A percentile compares a stretch with the other conserved stretches of the same genome.
These are phyloP conservation scores for Oreonectes daqikongensis DNA, from an alignment of 2,797 vertebrate species.

Conservation along the genomic window DNA sequence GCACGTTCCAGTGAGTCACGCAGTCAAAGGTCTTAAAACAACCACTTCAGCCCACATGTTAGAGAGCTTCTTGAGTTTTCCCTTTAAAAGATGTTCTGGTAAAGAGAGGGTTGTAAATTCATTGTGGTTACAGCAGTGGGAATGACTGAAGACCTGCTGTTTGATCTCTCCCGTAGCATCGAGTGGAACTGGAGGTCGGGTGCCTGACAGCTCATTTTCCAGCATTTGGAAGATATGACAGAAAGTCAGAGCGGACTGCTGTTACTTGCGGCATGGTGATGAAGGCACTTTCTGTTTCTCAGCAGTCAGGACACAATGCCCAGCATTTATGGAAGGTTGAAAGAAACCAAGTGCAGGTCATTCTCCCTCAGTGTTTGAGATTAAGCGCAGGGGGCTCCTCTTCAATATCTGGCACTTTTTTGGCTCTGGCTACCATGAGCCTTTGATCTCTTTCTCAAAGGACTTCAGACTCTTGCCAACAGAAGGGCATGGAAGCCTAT, in stretches of 20 bases:
- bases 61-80: conserved; percentile 8
- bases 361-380: conserved; percentile 37
- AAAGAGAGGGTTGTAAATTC: conserved; percentile 38
- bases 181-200: conserved; percentile 23
- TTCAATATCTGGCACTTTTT: conserved; percentile 53
- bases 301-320: conserved; percentile 10
- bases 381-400: conserved; percentile 27
- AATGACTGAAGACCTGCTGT: neutral
- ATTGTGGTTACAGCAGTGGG: conserved; percentile 7
- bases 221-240: conserved; percentile 16
- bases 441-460: conserved; percentile 49
- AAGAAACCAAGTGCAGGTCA: conserved; percentile 45
- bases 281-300: conserved; percentile 37
- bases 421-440: conserved; percentile 38
- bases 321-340: conserved; percentile 34
- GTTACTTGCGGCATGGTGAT: conserved; percentile 12
- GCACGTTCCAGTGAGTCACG: conserved; percentile 24
- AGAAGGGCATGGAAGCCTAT: conserved; percentile 40
- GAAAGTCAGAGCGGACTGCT: neutral
- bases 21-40: conserved; percentile 31
- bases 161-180: conserved; percentile 9
- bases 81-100: conserved; percentile 28
- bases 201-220: conserved; percentile 31
- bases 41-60: conserved; percentile 23
- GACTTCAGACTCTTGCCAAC: conserved; percentile 39